Conservation (phyloP, 30 jellyfish, hydroid and myxozoan genomes). For the Cassiopea andromeda region DNA sequence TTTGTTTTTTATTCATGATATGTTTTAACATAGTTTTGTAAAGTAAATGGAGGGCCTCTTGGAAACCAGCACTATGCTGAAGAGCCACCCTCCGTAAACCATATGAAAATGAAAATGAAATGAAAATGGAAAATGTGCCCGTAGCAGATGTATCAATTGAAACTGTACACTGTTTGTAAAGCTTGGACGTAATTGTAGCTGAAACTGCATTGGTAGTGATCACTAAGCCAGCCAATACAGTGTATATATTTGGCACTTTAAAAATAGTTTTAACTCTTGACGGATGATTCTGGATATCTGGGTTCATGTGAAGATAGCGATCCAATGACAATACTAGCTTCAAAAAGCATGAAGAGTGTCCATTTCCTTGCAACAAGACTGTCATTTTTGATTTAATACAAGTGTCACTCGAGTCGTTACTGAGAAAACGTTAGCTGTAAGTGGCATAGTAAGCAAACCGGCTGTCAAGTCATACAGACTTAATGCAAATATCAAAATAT, state of each 20-base stretch:
- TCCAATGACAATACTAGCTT: not conserved
- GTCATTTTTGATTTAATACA: not conserved
- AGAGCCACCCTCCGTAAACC: no score
- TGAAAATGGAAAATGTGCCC: no score
- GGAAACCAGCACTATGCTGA: no score
- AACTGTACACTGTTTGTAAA: no score
- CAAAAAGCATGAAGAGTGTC: not conserved
- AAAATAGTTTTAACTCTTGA: not conserved
- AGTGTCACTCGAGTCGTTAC: not conserved
- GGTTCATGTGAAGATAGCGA: constrained; percentile 25
- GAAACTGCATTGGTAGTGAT: not conserved
- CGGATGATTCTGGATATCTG: not conserved
- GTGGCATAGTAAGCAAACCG: not conserved
- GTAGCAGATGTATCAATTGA: no score
- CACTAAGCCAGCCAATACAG: not conserved
- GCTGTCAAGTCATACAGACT: not conserved
- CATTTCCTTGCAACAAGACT: not conserved
- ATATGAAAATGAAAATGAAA: no score
- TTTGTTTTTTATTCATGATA: no score
- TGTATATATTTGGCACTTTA: not conserved
- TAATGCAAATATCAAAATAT: not conserved
- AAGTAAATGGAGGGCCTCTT: no score
- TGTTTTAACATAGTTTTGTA: no score
- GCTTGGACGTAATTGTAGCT: no score
- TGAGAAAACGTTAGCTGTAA: not conserved